Evolutionary conservation across 2,113 vertebrate species (phyloP).

Genomic region (Thunnus thynnus): DNA sequence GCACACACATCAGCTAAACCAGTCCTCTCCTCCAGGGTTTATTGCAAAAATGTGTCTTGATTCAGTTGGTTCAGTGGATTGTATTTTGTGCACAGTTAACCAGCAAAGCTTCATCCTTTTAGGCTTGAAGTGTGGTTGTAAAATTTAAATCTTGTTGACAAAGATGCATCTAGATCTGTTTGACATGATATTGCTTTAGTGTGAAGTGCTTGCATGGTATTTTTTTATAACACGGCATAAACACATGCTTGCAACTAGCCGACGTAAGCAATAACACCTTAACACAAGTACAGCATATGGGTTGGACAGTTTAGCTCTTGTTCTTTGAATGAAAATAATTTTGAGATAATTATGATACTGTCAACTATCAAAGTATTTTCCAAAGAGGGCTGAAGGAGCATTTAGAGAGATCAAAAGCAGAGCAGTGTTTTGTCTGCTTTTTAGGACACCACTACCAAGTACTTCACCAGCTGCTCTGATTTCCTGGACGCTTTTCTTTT

Average conservation of each 20-base stretch:
- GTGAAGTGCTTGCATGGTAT: not conserved
- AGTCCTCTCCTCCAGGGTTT: constrained; percentile 12
- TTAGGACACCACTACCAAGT: constrained; percentile 13
- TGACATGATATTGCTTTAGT: not conserved
- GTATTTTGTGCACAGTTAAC: constrained; percentile 1
- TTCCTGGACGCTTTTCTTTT: constrained; percentile 41
- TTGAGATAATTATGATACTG: constrained; percentile 1
- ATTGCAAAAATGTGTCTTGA: not conserved
- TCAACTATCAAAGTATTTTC: not conserved
- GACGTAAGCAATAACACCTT: not conserved
- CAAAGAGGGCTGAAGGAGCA: not conserved
- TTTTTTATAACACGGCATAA: not conserved
- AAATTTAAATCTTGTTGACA: not conserved
- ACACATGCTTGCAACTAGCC: not conserved
- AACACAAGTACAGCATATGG: not conserved
- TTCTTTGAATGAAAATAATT: not conserved
- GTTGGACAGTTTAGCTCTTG: not conserved
- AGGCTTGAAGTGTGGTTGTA: not conserved
- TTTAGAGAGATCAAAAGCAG: constrained; percentile 1
- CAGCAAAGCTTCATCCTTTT: not conserved
- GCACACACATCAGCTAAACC: constrained; percentile 26
- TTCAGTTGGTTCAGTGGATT: not conserved
- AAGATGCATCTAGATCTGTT: not conserved
- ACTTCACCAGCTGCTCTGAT: constrained; percentile 58
- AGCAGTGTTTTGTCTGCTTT: constrained; percentile 5